Percentiles rank a stretch among this genome's conserved stretches.
These are phyloP conservation scores for Chrysomela aeneicollis DNA, from an alignment of 2,888 invertebrate species.

Conservation along the genomic window DNA sequence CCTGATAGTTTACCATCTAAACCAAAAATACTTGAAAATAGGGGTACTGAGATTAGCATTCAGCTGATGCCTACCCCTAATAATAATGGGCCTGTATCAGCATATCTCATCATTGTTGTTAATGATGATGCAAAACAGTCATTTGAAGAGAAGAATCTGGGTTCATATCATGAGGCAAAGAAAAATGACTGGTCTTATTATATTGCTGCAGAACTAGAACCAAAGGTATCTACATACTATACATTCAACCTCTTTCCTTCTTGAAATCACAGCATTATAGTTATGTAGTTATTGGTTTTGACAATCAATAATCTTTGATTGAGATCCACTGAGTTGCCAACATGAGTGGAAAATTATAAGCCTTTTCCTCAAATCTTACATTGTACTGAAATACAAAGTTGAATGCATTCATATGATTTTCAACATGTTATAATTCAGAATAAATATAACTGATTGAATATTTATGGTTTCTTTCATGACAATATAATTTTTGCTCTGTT, in stretches of 20 bases:
- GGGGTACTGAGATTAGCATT: conserved; percentile 71
- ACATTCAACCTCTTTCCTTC: conserved; percentile 41
- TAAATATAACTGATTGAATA: too few species aligned
- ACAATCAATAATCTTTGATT: too few species aligned
- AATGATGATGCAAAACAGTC: conserved; percentile 71
- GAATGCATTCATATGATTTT: too few species aligned
- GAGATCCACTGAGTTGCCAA: too few species aligned
- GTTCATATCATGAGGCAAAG: conserved; percentile 72
- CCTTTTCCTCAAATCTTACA: too few species aligned
- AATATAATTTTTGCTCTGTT: too few species aligned
- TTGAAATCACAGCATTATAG: not conserved
- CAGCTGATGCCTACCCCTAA: conserved; percentile 74
- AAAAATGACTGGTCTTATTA: conserved; percentile 79
- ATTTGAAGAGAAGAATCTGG: conserved; percentile 68
- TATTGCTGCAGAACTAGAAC: conserved; percentile 80
- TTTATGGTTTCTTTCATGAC: too few species aligned
- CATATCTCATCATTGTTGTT: conserved; percentile 78
- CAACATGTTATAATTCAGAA: too few species aligned
- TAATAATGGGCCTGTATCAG: conserved; percentile 79
- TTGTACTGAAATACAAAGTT: too few species aligned
- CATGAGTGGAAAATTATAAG: too few species aligned
- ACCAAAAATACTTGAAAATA: conserved; percentile 71
- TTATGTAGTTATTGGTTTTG: too few species aligned
- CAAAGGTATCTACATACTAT: conserved; percentile 60
- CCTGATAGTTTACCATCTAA: conserved; percentile 75